Conservation (phyloP, 2,113 vertebrate genomes). For the Gopherus flavomarginatus region DNA sequence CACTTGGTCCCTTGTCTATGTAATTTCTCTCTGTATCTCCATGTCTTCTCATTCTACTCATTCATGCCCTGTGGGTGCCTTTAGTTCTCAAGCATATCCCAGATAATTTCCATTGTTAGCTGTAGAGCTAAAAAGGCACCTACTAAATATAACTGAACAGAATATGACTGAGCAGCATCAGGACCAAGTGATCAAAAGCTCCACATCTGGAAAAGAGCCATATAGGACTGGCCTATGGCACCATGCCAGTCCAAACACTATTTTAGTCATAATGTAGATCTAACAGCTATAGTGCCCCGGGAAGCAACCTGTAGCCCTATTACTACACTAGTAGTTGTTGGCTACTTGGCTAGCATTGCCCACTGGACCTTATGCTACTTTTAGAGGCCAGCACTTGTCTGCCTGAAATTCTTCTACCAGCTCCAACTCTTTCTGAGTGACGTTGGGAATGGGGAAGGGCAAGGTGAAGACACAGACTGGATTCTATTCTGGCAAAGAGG, state of each 20-base stretch:
- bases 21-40: background rate
- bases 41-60: background rate
- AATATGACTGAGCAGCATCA: background rate
- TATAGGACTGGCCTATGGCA: background rate
- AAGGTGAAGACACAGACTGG: background rate
- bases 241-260: background rate
- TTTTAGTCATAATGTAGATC: background rate
- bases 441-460: background rate
- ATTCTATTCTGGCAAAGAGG: background rate
- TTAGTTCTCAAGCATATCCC: slow-evolving; percentile 38
- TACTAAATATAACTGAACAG: slow-evolving; percentile 63
- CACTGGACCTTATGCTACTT: background rate
- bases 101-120: slow-evolving; percentile 37
- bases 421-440: background rate
- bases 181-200: slow-evolving; percentile 36
- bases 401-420: background rate
- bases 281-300: background rate
- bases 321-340: background rate
- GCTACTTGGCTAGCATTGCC: background rate
- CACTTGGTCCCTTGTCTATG: background rate
- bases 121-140: slow-evolving; percentile 51
- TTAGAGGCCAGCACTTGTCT: background rate
- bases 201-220: background rate
- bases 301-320: background rate
- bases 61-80: slow-evolving; percentile 37